Conservation (phyloP, 1,140 invertebrate species). For the Drosophila varians region DNA sequence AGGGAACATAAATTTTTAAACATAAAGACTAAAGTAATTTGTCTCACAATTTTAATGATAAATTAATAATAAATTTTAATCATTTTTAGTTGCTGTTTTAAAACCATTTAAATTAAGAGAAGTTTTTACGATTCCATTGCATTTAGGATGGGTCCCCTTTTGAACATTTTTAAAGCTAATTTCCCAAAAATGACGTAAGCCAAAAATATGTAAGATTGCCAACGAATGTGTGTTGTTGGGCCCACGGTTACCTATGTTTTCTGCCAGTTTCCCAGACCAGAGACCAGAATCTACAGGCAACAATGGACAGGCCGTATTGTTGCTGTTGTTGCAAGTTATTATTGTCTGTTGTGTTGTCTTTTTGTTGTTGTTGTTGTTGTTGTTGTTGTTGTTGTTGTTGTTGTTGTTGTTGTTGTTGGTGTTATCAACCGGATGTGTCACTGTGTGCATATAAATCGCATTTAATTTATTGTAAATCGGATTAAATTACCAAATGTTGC, state of each 20-base stretch:
- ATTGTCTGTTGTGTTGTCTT: conserved; percentile 39
- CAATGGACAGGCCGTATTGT: conserved; percentile 65
- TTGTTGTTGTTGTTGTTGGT: conserved; percentile 55
- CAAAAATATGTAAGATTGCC: too few relatives aligned
- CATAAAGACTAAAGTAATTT: too few relatives aligned
- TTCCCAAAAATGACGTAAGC: too few relatives aligned
- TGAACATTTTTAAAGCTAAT: too few relatives aligned
- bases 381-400: conserved; percentile 58
- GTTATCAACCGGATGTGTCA: conserved; percentile 81
- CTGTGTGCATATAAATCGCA: conserved; percentile 82
- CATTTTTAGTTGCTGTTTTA: too few relatives aligned
- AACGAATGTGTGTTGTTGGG: too few relatives aligned
- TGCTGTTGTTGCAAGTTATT: conserved; percentile 28
- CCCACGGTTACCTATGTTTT: background rate
- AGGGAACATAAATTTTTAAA: too few relatives aligned
- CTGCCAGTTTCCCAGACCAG: background rate
- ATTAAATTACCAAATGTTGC: conserved; percentile 82
- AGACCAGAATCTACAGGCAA: conserved; percentile 39
- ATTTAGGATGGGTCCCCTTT: too few relatives aligned
- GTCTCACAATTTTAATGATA: too few relatives aligned
- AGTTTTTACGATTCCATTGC: too few relatives aligned
- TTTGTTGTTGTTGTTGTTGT: conserved; percentile 53
- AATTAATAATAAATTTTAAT: too few relatives aligned
- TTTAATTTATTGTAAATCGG: conserved; percentile 83
- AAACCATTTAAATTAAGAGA: too few relatives aligned